A percentile compares a stretch with the other conserved stretches of the same genome.
phyloP scores from a whole-genome alignment of 2,888 invertebrate species.

The Parelbella ahira region DNA sequence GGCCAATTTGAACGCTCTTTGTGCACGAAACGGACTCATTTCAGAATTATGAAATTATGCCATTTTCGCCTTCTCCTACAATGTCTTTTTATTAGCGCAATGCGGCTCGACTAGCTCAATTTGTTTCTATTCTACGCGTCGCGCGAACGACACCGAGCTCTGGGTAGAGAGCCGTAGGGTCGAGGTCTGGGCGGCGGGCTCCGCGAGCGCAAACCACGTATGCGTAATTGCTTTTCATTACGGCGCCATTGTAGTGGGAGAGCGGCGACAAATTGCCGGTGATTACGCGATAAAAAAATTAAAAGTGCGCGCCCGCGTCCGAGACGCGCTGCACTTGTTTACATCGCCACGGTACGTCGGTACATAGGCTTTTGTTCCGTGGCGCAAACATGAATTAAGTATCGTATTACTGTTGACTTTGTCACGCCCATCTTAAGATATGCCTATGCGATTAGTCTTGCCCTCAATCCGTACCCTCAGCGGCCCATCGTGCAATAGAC shows the following conservation, averaged over 20 bases:
- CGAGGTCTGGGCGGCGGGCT: slow-evolving; percentile 31
- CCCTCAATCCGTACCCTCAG: too few relatives aligned
- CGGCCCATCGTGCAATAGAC: too few relatives aligned
- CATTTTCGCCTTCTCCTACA: slow-evolving; percentile 65
- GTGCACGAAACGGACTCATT: slow-evolving; percentile 39
- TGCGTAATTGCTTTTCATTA: slow-evolving; percentile 80
- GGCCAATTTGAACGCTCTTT: slow-evolving; percentile 26
- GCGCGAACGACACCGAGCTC: slow-evolving; percentile 19
- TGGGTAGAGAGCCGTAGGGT: slow-evolving; percentile 36
- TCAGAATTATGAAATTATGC: slow-evolving; percentile 72
- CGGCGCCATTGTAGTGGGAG: slow-evolving; percentile 47
- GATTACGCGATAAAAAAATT: slow-evolving; percentile 76
- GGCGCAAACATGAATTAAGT: too few relatives aligned
- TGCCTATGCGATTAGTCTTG: too few relatives aligned
- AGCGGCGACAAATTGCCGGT: slow-evolving; percentile 66
- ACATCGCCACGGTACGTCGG: too few relatives aligned
- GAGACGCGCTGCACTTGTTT: slow-evolving; percentile 14
- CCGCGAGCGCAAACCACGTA: slow-evolving; percentile 66
- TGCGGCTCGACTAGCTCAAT: slow-evolving; percentile 62
- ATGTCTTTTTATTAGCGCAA: slow-evolving; percentile 74
- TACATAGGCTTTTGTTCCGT: too few relatives aligned
- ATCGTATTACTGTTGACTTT: too few relatives aligned
- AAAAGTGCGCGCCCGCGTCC: slow-evolving; percentile 49
- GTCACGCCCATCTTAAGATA: too few relatives aligned
- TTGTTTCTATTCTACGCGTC: slow-evolving; percentile 65